Evolutionary conservation across 1,140 invertebrate genomes (phyloP), one percentile per base, ranked within the genome.

Genomic region (Stegodyphus mimosarum): DNA sequence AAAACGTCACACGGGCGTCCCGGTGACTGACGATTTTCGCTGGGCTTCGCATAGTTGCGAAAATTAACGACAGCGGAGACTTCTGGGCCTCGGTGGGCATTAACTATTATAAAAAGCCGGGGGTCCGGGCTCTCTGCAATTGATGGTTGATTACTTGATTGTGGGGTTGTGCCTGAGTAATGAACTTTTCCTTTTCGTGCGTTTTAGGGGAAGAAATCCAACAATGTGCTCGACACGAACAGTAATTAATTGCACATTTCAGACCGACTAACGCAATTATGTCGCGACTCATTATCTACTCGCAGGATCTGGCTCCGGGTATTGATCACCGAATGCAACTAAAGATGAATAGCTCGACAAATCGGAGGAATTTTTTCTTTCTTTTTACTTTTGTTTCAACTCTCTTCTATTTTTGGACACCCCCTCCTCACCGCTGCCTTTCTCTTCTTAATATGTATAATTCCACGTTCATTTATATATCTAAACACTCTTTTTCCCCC

Each of bases 131-230:
- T n/a, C 64, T n/a, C 53, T 85, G 83, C 83, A 85, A 85, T 85
- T 85, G 83, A 85, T 85, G 83, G 83, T 78, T 78, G 83, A 85
- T 85, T 78, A 85, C 83, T 77, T 85, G 83, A 85, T 85, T 85
- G 75, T 78, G 75, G 83, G 75, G 83, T 78, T 64, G 33, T 78
- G 83, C 53, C 69, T 85, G 83, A 85, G 69, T 85, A 85, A 85
- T 85, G 83, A 85, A 85, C 74, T 85, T 85, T 85, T 83, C 72
- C 72, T 83, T 83, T 83, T 83, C 72, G 81, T 83, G 83, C 83
- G 17, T 78, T 85, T 33, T 85, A 77, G 73, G 74, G 74, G 66
- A 77, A 77, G 74, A 85, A 85, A 85, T 85, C 83, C 74, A 71
- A 85, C 83, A 85, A 85, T 85, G 83, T 77, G 74, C 83, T 49